These are phyloP conservation scores for Noctua comes DNA, from an alignment of 2,888 invertebrate species.

Conservation along the genomic window DNA sequence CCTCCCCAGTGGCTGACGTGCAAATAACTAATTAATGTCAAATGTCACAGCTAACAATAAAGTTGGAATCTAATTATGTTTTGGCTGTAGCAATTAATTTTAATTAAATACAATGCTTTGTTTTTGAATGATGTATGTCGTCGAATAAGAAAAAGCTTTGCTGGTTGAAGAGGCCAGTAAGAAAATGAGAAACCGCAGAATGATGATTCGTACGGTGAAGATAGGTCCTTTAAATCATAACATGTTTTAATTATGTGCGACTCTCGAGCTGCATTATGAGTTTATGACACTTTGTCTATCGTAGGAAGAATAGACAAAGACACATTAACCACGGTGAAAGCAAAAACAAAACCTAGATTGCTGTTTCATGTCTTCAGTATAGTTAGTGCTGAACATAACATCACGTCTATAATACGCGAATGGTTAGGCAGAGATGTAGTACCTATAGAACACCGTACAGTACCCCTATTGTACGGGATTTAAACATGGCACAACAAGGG, in stretches of 20 bases:
- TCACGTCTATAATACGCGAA: not conserved
- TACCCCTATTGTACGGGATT: no score
- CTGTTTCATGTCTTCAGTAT: not conserved
- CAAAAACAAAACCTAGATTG: not conserved
- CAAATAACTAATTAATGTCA: conserved; percentile 77
- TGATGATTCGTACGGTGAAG: not conserved
- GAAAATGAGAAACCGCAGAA: not conserved
- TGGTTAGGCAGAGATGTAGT: not conserved
- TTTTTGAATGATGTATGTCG: conserved; percentile 22
- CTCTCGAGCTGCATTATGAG: not conserved
- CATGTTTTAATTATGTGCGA: not conserved
- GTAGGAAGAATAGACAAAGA: not conserved
- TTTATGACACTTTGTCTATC: conserved; percentile 15
- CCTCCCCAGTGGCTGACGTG: conserved; percentile 67
- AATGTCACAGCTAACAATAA: conserved; percentile 73
- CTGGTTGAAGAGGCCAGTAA: not conserved
- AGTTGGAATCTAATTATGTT: conserved; percentile 63
- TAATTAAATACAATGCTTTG: conserved; percentile 41
- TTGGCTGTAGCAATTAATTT: conserved; percentile 55
- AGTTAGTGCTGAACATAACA: not conserved
- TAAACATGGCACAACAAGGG: no score
- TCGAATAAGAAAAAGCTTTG: conserved; percentile 6
- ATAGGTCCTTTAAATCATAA: not conserved
- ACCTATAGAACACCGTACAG: not conserved
- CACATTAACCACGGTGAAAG: not conserved